phyloP scores from a whole-genome alignment of 1,140 invertebrate genomes.

The Tribolium madens region DNA sequence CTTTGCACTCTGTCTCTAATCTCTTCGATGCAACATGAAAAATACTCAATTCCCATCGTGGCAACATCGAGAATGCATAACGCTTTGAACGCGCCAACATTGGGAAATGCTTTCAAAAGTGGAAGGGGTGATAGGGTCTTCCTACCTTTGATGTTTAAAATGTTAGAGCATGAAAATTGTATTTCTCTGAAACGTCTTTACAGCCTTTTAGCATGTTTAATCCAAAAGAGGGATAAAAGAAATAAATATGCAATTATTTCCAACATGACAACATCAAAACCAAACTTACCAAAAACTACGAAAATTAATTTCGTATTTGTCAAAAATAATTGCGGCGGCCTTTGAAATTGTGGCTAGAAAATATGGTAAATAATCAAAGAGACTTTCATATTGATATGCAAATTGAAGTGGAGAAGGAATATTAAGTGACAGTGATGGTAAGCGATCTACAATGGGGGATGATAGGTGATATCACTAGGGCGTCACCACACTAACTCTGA shows the following conservation, averaged over 20 bases:
- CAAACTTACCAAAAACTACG: constrained; percentile 16
- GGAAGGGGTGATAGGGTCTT: constrained; percentile 56
- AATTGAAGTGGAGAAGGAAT: constrained; percentile 7
- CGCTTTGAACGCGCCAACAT: constrained; percentile 53
- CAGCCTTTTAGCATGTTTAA: constrained; percentile 61
- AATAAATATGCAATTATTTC: constrained; percentile 60
- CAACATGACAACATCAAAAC: constrained; percentile 23
- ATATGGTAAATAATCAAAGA: constrained; percentile 29
- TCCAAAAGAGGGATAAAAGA: constrained; percentile 58
- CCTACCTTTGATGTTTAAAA: constrained; percentile 61
- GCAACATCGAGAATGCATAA: constrained; percentile 59
- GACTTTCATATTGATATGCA: constrained; percentile 18
- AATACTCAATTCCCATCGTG: constrained; percentile 56
- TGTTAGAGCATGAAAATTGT: constrained; percentile 61
- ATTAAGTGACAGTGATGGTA: constrained; percentile 33
- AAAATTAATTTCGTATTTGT: constrained; percentile 30
- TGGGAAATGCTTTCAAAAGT: constrained; percentile 41
- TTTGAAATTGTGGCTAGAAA: constrained; percentile 16
- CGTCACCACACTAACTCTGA: constrained; percentile 23
- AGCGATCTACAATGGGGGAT: constrained; percentile 17
- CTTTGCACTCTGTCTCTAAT: neutral
- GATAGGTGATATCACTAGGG: constrained; percentile 29
- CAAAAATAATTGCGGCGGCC: neutral
- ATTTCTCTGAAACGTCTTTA: constrained; percentile 59
- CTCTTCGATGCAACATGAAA: constrained; percentile 25